Evolutionary conservation across 2,888 invertebrate species (phyloP).

Genomic region (Catocala nupta): DNA sequence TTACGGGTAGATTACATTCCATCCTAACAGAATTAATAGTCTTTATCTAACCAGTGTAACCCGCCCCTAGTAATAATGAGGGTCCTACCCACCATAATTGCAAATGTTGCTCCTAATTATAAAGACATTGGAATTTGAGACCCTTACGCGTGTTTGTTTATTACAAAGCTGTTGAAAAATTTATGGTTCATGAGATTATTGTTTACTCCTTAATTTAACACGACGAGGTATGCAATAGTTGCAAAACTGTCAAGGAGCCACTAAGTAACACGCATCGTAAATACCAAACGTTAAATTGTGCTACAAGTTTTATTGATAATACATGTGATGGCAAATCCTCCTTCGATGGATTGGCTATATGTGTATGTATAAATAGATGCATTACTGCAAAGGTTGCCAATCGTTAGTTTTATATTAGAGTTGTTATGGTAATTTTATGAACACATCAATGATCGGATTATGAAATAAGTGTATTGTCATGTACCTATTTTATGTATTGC

Average conservation of each 20-base stretch:
- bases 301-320: conserved; percentile 34
- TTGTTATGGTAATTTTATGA: conserved; percentile 32
- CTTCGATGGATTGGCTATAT: conserved; percentile 13
- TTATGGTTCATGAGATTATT: conserved; percentile 34
- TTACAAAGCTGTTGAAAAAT: conserved; percentile 51
- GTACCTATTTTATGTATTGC: too few relatives aligned
- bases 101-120: conserved; percentile 15
- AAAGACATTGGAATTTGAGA: conserved; percentile 18
- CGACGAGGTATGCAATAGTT: conserved; percentile 43
- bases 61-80: background rate
- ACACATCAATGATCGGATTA: background rate
- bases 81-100: conserved; percentile 18
- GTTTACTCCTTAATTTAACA: conserved; percentile 54
- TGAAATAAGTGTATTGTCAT: background rate
- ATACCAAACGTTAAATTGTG: conserved; percentile 52
- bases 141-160: conserved; percentile 18
- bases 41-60: conserved; percentile 6
- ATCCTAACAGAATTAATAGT: conserved; percentile 8
- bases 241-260: conserved; percentile 64
- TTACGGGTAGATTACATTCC: conserved; percentile 3
- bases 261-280: conserved; percentile 48
- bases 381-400: conserved; percentile 27
- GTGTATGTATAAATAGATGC: conserved; percentile 32
- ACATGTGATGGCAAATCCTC: conserved; percentile 16
- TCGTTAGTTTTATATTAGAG: conserved; percentile 15